These are phyloP conservation scores for Pinna nobilis DNA, from an alignment of 1,140 invertebrate species.

Conservation along the genomic window DNA sequence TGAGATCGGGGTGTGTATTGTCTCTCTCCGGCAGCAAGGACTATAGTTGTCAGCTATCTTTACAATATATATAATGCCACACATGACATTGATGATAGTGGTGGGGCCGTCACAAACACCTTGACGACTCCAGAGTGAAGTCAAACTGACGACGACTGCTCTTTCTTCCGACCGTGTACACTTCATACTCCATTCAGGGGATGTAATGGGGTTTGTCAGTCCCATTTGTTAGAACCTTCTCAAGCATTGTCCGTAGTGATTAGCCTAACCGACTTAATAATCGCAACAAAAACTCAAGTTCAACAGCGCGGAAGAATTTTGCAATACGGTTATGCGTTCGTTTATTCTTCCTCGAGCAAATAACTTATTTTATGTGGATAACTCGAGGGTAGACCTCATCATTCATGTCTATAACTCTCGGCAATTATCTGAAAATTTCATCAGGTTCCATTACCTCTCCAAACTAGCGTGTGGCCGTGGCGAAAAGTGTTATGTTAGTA, in stretches of 20 bases:
- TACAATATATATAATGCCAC: too few relatives aligned
- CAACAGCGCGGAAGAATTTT: constrained; percentile 10
- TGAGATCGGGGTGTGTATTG: too few relatives aligned
- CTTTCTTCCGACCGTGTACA: not conserved
- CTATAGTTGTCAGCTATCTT: too few relatives aligned
- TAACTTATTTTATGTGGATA: not conserved
- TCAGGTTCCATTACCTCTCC: constrained; percentile 11
- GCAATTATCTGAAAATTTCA: constrained; percentile 29
- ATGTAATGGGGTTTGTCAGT: constrained; percentile 14
- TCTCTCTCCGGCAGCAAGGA: too few relatives aligned
- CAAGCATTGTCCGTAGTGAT: constrained; percentile 15
- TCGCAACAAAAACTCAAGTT: not conserved
- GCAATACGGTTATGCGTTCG: constrained; percentile 8
- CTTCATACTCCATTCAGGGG: constrained; percentile 1
- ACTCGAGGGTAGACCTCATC: constrained; percentile 8
- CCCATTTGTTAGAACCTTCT: constrained; percentile 9
- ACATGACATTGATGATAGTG: too few relatives aligned
- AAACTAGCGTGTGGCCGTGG: constrained; percentile 15
- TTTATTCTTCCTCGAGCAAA: too few relatives aligned
- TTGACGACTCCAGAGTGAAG: not conserved
- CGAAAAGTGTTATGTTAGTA: not conserved
- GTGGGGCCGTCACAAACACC: too few relatives aligned
- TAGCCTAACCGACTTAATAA: constrained; percentile 11
- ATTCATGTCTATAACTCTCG: not conserved
- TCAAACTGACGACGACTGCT: not conserved